These are phyloP conservation scores for Aleadryas rufinucha DNA, from an alignment of 2,113 vertebrate species.

Conservation along the genomic window DNA sequence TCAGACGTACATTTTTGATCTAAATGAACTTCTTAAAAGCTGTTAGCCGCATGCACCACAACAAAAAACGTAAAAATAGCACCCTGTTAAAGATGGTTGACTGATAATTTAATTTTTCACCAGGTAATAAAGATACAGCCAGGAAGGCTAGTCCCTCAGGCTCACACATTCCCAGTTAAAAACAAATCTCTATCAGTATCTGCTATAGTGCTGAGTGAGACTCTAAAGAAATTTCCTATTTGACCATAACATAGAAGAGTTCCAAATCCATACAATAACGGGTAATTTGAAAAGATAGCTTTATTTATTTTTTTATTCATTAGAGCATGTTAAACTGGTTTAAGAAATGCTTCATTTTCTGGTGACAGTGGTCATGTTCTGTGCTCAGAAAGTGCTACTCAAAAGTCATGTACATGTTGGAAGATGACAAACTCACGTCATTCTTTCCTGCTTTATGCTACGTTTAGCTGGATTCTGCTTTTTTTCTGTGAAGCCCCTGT, in stretches of 20 bases:
- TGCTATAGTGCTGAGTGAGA: not conserved
- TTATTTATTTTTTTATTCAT: not conserved
- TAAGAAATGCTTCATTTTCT: not conserved
- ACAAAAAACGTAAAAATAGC: not conserved
- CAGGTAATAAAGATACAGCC: not conserved
- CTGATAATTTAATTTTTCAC: not conserved
- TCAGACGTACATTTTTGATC: not conserved
- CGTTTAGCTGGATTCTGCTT: not conserved
- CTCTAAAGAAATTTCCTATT: not conserved
- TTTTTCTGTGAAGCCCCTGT: not conserved
- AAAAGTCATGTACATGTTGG: rapidly evolving
- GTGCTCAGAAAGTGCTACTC: not conserved
- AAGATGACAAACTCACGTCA: not conserved
- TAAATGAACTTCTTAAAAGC: not conserved
- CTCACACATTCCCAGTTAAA: not conserved
- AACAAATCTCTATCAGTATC: not conserved
- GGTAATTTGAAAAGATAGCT: not conserved
- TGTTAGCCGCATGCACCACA: not conserved
- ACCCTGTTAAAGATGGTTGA: not conserved
- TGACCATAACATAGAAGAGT: not conserved
- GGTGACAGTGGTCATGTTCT: not conserved
- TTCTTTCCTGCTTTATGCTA: not conserved
- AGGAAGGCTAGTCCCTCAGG: not conserved
- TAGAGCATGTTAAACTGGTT: not conserved
- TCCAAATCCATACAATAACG: not conserved